Base-by-base conservation (phyloP, 2,888 invertebrate species). In the Ernsta delagoae region DNA sequence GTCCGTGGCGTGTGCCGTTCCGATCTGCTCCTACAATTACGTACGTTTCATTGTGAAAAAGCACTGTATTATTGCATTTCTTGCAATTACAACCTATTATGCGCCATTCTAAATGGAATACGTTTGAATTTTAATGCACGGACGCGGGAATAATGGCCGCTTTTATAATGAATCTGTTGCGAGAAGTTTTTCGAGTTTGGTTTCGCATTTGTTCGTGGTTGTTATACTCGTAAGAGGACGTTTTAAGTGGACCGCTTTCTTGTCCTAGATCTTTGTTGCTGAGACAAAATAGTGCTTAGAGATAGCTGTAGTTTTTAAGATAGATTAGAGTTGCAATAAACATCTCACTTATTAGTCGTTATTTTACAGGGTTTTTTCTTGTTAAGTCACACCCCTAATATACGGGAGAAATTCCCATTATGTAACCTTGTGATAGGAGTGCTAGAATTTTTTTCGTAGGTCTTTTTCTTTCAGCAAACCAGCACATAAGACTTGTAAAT, bases 51-150 rank as follows among this genome's bases (percentile, higher is more conserved):
- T 67, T 67, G 59, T 59, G 65, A 59, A 59, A 65, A 66, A 66
- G 50, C 50, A 59, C 16, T 39, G 59, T 65, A 50, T 65, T 59
- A 65, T 65, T 65, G 65, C 65, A 65, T 39, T 65, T 65, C 59
- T 59, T 59, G 59, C 65, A 59, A 65, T 65, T 65, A 59, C 65
- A 24, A 50, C 24, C 50, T 59, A 59, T 65, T 59, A 65, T 31
- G 41, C 36, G 39, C 39, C n/a, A 59, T 59, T 65, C n/a, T 57
- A 59, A 59, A 59, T 59, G 24, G 50, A 65, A 65, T 50, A 48
- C 59, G 41, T 65, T 65, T 53, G 57, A 65, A 45, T 65, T 57
- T 65, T 36, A 65, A 65, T 54, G 11, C 54, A 8, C 16, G 41
- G 41, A 56, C 41, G 54, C 41, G 41, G 41, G 31, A 54, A 43